These are phyloP conservation scores for Amphibalanus amphitrite DNA, from an alignment of 1,140 invertebrate species.

Conservation along the genomic window DNA sequence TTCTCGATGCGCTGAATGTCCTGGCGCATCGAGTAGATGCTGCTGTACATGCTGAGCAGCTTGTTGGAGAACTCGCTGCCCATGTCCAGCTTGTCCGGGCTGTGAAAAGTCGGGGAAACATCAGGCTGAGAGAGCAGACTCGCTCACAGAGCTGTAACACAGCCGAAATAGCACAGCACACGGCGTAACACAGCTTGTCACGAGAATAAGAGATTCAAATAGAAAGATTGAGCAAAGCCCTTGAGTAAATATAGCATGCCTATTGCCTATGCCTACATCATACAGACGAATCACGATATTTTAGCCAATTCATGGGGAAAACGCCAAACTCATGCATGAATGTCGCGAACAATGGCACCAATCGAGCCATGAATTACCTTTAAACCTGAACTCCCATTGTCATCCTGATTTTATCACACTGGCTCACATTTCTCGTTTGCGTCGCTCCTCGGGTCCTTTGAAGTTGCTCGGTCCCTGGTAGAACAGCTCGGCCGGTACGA, in stretches of 20 bases:
- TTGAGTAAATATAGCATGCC: no score
- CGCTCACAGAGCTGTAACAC: neutral
- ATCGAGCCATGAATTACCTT: no score
- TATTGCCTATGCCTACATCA: no score
- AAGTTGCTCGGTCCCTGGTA: slow-evolving; percentile 37
- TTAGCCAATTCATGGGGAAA: no score
- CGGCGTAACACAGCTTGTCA: neutral
- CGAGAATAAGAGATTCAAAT: neutral
- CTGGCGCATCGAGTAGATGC: slow-evolving; percentile 46
- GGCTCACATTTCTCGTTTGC: neutral
- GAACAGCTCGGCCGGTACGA: slow-evolving; percentile 39
- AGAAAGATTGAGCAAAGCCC: neutral
- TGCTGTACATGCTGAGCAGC: slow-evolving; percentile 45
- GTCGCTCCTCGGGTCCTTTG: slow-evolving; percentile 37
- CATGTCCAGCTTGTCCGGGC: neutral
- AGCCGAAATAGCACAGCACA: neutral
- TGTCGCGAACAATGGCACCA: no score
- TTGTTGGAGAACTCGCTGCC: slow-evolving; percentile 32
- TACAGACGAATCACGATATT: no score
- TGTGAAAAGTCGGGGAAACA: no score
- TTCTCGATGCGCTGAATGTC: slow-evolving; percentile 50
- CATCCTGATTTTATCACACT: no score
- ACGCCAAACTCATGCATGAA: no score
- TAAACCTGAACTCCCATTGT: no score
- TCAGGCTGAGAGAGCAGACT: no score